Evolutionary conservation across 2,888 invertebrate species (phyloP).

Genomic region (Eurois occulta): DNA sequence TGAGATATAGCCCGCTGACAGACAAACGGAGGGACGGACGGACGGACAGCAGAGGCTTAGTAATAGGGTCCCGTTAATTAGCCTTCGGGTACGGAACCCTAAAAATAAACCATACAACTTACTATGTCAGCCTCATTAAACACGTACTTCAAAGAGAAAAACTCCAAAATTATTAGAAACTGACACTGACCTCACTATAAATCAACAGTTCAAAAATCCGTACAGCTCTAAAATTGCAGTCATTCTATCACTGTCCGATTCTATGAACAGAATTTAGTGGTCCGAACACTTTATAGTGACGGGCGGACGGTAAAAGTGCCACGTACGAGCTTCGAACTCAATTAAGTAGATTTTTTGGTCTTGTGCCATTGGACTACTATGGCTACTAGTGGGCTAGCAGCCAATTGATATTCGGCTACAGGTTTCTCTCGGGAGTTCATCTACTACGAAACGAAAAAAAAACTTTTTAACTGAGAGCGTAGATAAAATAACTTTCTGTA

Average conservation of each 20-base stretch:
- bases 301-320: conserved; percentile 10
- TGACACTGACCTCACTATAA: neutral
- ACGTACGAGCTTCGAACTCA: conserved; percentile 9
- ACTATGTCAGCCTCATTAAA: neutral
- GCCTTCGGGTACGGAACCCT: too few relatives aligned
- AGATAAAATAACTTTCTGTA: neutral
- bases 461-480: neutral
- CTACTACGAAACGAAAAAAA: neutral
- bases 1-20: too few relatives aligned
- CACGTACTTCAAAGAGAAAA: neutral
- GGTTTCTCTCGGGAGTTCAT: neutral
- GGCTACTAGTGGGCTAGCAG: neutral
- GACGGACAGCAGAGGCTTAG: too few relatives aligned
- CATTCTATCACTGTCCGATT: conserved; percentile 31
- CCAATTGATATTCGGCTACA: neutral
- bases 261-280: conserved; percentile 40
- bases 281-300: conserved; percentile 20
- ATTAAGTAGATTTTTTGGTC: conserved; percentile 35
- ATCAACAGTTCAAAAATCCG: conserved; percentile 1
- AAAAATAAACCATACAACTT: neutral
- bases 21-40: too few relatives aligned
- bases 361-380: neutral
- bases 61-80: too few relatives aligned
- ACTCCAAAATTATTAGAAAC: neutral
- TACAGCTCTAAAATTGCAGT: conserved; percentile 2